These are phyloP conservation scores for Spatulosminthurus flaviceps DNA, from an alignment of 2,888 invertebrate species.

Conservation along the genomic window DNA sequence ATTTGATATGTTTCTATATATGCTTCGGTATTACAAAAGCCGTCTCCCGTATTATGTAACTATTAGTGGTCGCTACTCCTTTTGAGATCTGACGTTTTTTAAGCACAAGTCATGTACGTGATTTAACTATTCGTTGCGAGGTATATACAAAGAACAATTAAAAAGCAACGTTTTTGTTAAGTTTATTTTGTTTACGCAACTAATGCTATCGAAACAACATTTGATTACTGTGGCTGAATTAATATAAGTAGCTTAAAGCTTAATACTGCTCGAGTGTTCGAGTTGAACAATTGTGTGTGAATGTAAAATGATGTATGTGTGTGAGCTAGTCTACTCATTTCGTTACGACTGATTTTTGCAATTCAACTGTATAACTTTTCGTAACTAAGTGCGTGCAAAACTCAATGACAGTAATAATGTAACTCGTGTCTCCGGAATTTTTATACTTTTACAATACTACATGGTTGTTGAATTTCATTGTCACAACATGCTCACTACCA, in stretches of 20 bases:
- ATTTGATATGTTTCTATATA: no score
- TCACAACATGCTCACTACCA: no score
- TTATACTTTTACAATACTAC: neutral
- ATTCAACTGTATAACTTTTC: neutral
- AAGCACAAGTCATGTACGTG: no score
- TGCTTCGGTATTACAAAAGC: neutral
- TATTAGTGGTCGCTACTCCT: neutral
- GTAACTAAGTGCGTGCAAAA: neutral
- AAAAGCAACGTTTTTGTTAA: no score
- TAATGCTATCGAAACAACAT: neutral
- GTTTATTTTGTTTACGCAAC: no score
- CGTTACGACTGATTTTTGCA: slow-evolving; percentile 24
- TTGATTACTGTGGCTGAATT: neutral
- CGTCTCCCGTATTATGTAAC: no score
- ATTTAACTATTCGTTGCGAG: no score
- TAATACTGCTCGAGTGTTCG: neutral
- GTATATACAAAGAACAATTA: no score
- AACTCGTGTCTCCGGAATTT: neutral
- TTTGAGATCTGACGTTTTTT: no score
- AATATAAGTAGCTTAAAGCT: neutral
- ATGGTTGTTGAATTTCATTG: no score
- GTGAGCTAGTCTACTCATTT: neutral
- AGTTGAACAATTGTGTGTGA: neutral
- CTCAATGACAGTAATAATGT: neutral
- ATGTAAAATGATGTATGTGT: neutral